Conservation (phyloP, 2,113 vertebrate species). For the Theropithecus gelada region DNA sequence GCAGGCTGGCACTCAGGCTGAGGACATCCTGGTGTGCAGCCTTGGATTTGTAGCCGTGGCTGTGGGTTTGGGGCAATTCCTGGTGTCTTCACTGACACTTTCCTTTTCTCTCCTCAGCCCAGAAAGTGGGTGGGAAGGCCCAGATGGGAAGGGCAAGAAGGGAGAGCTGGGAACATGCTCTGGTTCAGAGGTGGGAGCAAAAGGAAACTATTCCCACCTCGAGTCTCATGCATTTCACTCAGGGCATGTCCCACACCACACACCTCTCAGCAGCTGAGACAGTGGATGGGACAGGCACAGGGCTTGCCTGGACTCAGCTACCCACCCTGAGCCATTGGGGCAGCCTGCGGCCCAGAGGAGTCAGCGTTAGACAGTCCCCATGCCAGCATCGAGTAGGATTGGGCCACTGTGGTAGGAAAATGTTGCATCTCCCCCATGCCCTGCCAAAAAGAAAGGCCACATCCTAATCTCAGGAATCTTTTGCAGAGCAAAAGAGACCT, state of each 20-base stretch:
- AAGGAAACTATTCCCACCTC: rapidly evolving
- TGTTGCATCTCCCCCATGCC: neutral
- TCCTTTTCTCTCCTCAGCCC: neutral
- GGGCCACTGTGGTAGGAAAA: neutral
- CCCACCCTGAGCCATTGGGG: neutral
- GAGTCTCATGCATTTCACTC: neutral
- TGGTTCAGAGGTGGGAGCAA: rapidly evolving
- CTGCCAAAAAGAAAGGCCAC: neutral
- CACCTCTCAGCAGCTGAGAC: neutral
- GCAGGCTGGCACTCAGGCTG: neutral
- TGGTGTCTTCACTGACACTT: neutral
- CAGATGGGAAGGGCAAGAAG: rapidly evolving
- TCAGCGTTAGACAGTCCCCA: rapidly evolving
- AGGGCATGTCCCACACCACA: rapidly evolving
- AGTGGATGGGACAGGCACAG: neutral
- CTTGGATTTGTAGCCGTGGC: neutral
- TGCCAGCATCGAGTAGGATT: neutral
- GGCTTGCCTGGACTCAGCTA: neutral
- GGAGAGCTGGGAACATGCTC: neutral
- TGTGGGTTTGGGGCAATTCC: neutral
- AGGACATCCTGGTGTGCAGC: neutral
- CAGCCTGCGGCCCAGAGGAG: rapidly evolving
- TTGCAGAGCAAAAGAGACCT: neutral
- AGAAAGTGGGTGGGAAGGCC: neutral
- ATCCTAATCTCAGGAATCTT: neutral